A percentile compares a stretch with the other conserved stretches of the same genome.
phyloP scores from a whole-genome alignment of 1,140 invertebrate species.

The Laupala kohalensis region DNA sequence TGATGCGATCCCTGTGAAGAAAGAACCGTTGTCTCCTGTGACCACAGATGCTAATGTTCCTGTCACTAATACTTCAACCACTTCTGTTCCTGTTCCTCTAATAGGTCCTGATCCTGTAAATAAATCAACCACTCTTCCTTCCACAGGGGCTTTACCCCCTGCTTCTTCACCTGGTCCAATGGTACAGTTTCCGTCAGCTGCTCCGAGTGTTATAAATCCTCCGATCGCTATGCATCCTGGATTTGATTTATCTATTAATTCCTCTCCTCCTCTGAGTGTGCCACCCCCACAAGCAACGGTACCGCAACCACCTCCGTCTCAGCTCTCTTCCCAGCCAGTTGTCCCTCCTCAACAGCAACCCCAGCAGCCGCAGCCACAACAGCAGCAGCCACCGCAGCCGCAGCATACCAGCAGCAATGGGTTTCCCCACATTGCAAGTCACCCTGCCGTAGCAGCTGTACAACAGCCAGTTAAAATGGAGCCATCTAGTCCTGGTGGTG shows the following conservation, averaged over 20 bases:
- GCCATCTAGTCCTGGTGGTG: background rate
- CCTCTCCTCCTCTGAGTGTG: slow-evolving; percentile 23
- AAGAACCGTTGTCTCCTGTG: background rate
- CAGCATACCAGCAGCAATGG: slow-evolving; percentile 32
- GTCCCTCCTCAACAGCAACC: slow-evolving; percentile 28
- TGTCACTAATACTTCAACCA: slow-evolving; percentile 4
- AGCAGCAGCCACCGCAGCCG: slow-evolving; percentile 6
- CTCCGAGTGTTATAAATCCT: slow-evolving; percentile 27
- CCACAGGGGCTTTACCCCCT: slow-evolving; percentile 1
- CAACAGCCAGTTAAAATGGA: slow-evolving; percentile 1
- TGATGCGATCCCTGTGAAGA: background rate
- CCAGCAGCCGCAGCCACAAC: slow-evolving; percentile 15
- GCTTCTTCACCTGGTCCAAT: slow-evolving; percentile 2
- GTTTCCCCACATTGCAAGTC: slow-evolving; percentile 23
- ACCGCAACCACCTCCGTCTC: slow-evolving; percentile 18
- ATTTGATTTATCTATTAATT: slow-evolving; percentile 12
- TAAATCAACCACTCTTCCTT: background rate
- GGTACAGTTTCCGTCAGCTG: slow-evolving; percentile 21
- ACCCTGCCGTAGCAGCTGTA: background rate
- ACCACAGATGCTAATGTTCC: background rate
- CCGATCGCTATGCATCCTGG: slow-evolving; percentile 25
- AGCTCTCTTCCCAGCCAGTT: slow-evolving; percentile 18
- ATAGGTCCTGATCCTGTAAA: background rate
- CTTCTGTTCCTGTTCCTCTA: slow-evolving; percentile 13
- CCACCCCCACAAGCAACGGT: slow-evolving; percentile 23